phyloP scores from a whole-genome alignment of 2,888 invertebrate genomes.

The Melanotus villosus region DNA sequence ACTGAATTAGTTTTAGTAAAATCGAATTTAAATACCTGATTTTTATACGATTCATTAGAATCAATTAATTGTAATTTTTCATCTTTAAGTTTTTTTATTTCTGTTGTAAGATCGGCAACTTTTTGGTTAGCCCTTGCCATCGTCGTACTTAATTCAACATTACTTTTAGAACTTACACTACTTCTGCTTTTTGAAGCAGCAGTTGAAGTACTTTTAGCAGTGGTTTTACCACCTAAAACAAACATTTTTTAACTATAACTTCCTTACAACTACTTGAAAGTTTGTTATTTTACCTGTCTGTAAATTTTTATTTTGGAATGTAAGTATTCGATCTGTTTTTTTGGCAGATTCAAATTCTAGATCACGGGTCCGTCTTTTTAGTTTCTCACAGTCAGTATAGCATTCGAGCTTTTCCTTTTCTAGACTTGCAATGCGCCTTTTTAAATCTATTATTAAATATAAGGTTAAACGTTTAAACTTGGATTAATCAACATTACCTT shows the following conservation, averaged over 20 bases:
- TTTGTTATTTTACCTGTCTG: slow-evolving; percentile 19
- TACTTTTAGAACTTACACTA: slow-evolving; percentile 68
- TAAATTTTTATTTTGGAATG: slow-evolving; percentile 34
- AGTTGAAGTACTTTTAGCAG: slow-evolving; percentile 43
- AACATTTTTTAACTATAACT: too few species aligned
- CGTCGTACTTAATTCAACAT: slow-evolving; percentile 69
- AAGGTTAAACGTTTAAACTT: slow-evolving; percentile 43
- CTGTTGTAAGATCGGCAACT: slow-evolving; percentile 66
- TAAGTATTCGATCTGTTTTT: slow-evolving; percentile 41
- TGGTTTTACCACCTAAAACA: slow-evolving; percentile 53
- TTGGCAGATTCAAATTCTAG: slow-evolving; percentile 66
- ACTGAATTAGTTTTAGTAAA: too few species aligned
- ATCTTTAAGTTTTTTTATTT: slow-evolving; percentile 66
- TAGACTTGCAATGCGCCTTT: slow-evolving; percentile 69
- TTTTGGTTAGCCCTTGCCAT: slow-evolving; percentile 63
- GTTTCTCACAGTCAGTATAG: slow-evolving; percentile 66
- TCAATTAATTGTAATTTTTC: slow-evolving; percentile 63
- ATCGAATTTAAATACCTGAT: slow-evolving; percentile 23
- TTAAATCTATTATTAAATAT: slow-evolving; percentile 66
- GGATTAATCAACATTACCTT: slow-evolving; percentile 67
- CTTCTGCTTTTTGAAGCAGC: slow-evolving; percentile 68
- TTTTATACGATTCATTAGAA: slow-evolving; percentile 61
- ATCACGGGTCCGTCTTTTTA: slow-evolving; percentile 76
- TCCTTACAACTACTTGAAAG: not conserved
- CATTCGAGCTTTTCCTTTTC: slow-evolving; percentile 75